Evolutionary conservation across 2,888 invertebrate genomes (phyloP).

Genomic region (Drosophila anomalata): DNA sequence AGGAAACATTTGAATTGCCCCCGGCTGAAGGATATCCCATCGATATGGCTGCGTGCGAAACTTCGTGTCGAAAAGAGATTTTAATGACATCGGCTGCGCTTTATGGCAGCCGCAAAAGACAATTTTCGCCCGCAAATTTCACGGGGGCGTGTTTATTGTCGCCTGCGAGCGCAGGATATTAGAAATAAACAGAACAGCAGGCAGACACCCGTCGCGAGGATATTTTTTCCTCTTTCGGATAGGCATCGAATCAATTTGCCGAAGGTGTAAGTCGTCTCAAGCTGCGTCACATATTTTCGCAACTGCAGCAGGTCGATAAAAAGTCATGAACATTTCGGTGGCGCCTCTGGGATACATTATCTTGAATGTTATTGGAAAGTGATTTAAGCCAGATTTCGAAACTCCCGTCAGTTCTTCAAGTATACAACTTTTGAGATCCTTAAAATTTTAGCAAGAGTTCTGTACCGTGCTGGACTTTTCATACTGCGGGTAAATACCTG

Average conservation of each 20-base stretch:
- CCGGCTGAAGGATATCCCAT: constrained; percentile 48
- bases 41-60: constrained; percentile 56
- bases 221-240: constrained; percentile 2
- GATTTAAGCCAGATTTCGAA: not conserved
- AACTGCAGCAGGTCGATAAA: constrained; percentile 35
- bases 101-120: constrained; percentile 63
- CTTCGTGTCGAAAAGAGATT: constrained; percentile 71
- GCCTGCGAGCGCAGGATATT: constrained; percentile 65
- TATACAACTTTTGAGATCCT: not conserved
- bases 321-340: constrained; percentile 18
- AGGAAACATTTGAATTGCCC: constrained; percentile 60
- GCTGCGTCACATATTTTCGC: constrained; percentile 4
- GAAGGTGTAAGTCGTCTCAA: constrained; percentile 18
- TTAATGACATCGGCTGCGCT: constrained; percentile 76
- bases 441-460: not conserved
- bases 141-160: constrained; percentile 76
- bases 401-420: not conserved
- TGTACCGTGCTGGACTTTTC: too few species aligned
- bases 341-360: constrained; percentile 11
- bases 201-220: constrained; percentile 34
- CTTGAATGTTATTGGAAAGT: constrained; percentile 1
- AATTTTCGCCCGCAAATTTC: constrained; percentile 49
- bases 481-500: too few species aligned
- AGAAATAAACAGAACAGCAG: constrained; percentile 72
- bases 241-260: constrained; percentile 26